Evolutionary conservation across 1,140 invertebrate genomes (phyloP).

Genomic region (Monomorium pharaonis): DNA sequence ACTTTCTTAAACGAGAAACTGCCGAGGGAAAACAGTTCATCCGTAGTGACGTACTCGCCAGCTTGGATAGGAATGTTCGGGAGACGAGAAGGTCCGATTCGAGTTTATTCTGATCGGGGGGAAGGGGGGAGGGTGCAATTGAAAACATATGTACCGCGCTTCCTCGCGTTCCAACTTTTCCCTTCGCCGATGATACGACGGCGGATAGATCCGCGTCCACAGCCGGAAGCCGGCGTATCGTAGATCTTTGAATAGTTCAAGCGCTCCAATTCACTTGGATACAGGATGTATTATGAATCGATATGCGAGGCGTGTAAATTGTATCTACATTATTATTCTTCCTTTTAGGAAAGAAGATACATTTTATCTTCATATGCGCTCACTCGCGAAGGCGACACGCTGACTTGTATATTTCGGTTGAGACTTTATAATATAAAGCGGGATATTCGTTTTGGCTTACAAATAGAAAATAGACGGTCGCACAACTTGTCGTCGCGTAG

Average conservation of each 20-base stretch:
- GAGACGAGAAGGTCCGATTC: neutral
- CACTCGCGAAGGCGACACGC: neutral
- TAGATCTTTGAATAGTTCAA: neutral
- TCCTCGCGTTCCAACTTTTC: constrained; percentile 25
- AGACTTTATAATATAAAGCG: constrained; percentile 60
- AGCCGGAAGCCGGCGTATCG: too few relatives aligned
- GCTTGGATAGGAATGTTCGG: neutral
- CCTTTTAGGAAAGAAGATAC: neutral
- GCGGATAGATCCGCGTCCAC: neutral
- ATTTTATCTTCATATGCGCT: neutral
- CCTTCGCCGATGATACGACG: neutral
- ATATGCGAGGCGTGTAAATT: neutral
- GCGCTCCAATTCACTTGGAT: neutral
- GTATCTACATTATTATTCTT: neutral
- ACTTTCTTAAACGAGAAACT: constrained; percentile 50
- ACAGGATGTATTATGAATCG: neutral
- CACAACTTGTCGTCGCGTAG: neutral
- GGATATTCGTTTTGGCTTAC: constrained; percentile 62
- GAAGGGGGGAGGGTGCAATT: neutral
- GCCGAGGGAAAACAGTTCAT: constrained; percentile 30
- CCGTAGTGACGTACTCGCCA: neutral
- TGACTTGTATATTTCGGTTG: constrained; percentile 23
- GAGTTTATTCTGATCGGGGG: constrained; percentile 21
- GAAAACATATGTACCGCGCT: constrained; percentile 36
- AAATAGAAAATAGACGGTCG: constrained; percentile 64